These are phyloP conservation scores for Polydrusus tereticollis DNA, from an alignment of 2,888 invertebrate species.

Conservation along the genomic window DNA sequence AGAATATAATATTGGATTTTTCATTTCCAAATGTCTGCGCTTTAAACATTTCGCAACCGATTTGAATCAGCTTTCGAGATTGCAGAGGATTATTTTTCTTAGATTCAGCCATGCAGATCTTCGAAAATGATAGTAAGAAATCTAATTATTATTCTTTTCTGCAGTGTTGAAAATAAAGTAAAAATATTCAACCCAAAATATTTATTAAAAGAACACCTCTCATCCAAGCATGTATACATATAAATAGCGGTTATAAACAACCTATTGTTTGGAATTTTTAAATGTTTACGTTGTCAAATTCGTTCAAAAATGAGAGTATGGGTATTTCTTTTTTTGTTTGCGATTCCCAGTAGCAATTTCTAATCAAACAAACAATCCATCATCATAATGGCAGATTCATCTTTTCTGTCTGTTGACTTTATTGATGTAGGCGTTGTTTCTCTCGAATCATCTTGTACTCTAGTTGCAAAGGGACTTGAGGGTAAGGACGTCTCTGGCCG, in stretches of 20 bases:
- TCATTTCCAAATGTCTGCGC: too few relatives aligned
- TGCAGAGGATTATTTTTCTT: too few relatives aligned
- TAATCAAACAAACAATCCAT: slow-evolving; percentile 40
- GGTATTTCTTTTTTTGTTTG: not conserved
- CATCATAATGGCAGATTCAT: slow-evolving; percentile 35
- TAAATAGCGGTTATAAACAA: not conserved
- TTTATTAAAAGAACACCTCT: too few relatives aligned
- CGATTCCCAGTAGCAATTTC: not conserved
- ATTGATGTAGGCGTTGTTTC: not conserved
- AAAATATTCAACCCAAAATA: too few relatives aligned
- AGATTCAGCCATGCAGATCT: too few relatives aligned
- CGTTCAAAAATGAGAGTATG: not conserved
- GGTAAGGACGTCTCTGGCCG: too few relatives aligned
- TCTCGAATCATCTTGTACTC: not conserved
- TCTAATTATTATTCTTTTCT: too few relatives aligned
- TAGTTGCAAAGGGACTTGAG: slow-evolving; percentile 5
- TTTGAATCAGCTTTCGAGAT: too few relatives aligned
- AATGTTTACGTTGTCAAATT: not conserved
- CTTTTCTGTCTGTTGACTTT: not conserved
- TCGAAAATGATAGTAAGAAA: too few relatives aligned
- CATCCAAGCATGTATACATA: not conserved
- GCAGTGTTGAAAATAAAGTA: too few relatives aligned
- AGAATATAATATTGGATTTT: too few relatives aligned
- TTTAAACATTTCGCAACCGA: too few relatives aligned
- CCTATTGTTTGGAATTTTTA: not conserved